Evolutionary conservation across 2,888 invertebrate species (phyloP), one percentile per base, ranked within the genome.

Genomic region (Ischnus inquisitorius): DNA sequence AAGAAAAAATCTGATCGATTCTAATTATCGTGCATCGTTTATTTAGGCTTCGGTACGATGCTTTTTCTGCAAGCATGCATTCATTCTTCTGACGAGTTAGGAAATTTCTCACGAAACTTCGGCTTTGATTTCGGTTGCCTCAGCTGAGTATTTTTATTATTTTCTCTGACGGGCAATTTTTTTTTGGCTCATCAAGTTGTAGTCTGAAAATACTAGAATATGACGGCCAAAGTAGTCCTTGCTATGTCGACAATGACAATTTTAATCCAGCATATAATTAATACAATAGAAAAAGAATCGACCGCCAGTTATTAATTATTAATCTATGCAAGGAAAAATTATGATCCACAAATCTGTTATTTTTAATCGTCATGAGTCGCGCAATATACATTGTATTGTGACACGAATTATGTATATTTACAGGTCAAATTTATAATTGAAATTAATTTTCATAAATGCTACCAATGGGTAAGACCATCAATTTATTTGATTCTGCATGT

Each of bases 351-450:
- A 62, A 43, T 22, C 43, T 43, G 41, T 22, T 12, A 3, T 54
- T 54, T 51, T 54, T 54, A 3, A 0, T 6, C 10, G 19, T 8
- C 0, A 19, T 22, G 3, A 22, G 12, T 54, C 22, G 3, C 43
- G 54, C 78, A 82, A 78, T 82, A 71, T 69, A 71, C 82, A 85
- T 77, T 80, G 64, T 82, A 57, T 80, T 79, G 75, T 62, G 39
- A 54, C 34, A 60, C 16, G 3, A 43, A 4, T 46, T 28, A 28
- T 60, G 34, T 54, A 10, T 22, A 69, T 22, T 19, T n/a, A 67
- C 46, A 1, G 46, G 65, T 8, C 46, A 2, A 12, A 60, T 79
- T 65, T 4, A 0, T 16, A 71, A n/a, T 2, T 6, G n/a, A 28
- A 28, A 22, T 10, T 39, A 57, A 72, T 14, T 28, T 25, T 48